Evolutionary conservation across 2,888 invertebrate genomes (phyloP).

Genomic region (Clanis bilineata): DNA sequence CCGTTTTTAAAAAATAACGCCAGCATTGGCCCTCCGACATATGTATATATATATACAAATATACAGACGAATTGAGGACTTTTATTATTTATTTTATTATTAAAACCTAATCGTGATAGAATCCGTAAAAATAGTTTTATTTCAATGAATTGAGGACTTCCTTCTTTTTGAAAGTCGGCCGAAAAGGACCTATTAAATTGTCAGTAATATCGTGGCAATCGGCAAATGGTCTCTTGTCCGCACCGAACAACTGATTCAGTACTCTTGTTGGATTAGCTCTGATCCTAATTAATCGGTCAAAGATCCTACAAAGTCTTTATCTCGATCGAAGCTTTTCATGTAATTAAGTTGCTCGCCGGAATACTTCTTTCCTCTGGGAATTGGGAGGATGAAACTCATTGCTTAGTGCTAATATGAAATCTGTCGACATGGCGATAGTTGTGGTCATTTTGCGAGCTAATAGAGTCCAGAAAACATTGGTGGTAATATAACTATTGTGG

Average conservation of each 20-base stretch:
- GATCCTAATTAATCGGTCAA: slow-evolving; percentile 23
- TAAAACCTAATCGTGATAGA: too few species aligned
- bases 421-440: neutral
- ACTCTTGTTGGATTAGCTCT: neutral
- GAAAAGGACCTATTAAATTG: neutral
- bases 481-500: neutral
- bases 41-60: too few species aligned
- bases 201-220: neutral
- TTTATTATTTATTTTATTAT: too few species aligned
- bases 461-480: neutral
- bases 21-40: too few species aligned
- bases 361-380: neutral
- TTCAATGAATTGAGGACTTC: too few species aligned
- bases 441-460: neutral
- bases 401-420: neutral
- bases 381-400: neutral
- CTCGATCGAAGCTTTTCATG: slow-evolving; percentile 10
- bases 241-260: neutral
- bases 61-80: too few species aligned
- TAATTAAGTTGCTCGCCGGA: slow-evolving; percentile 20
- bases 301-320: slow-evolving; percentile 21
- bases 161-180: too few species aligned
- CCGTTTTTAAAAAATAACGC: too few species aligned
- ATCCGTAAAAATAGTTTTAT: too few species aligned
- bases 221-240: neutral